Conservation (phyloP, 2,113 vertebrate genomes). For the Chinchilla lanigera region DNA sequence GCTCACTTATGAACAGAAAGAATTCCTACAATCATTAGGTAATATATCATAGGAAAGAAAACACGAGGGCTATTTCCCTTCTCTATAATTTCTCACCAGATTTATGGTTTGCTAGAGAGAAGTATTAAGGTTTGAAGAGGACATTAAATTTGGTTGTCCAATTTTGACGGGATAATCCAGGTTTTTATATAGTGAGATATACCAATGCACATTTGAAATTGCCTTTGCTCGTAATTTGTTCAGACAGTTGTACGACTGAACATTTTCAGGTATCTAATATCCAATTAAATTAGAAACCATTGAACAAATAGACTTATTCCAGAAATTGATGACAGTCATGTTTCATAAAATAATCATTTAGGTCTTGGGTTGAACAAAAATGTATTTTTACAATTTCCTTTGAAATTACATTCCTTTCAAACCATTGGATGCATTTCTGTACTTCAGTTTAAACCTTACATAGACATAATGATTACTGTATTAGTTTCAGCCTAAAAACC, state of each 20-base stretch:
- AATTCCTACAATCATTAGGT: conserved; percentile 1
- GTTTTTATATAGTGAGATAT: conserved; percentile 52
- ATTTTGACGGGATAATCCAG: conserved; percentile 72
- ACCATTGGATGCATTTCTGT: not conserved
- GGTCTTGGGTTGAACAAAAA: not conserved
- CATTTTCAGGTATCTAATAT: conserved; percentile 64
- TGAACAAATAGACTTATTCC: conserved; percentile 14
- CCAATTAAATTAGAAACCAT: conserved; percentile 57
- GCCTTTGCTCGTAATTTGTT: conserved; percentile 58
- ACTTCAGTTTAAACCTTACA: not conserved
- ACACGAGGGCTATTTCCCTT: not conserved
- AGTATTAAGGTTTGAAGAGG: conserved; percentile 62
- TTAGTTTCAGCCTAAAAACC: not conserved
- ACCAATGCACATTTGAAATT: conserved; percentile 64
- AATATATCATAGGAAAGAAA: conserved; percentile 39
- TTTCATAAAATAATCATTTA: conserved; percentile 42
- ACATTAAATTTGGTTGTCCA: conserved; percentile 70
- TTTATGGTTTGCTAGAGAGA: conserved; percentile 64
- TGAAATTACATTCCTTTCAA: conserved; percentile 34
- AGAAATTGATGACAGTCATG: conserved; percentile 26
- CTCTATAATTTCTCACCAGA: conserved; percentile 50
- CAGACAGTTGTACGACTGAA: conserved; percentile 47
- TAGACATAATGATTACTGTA: not conserved
- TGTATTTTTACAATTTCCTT: not conserved
- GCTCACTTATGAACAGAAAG: conserved; percentile 18